Conservation (phyloP, 2,113 vertebrate genomes). For the Odontophorus gujanensis region DNA sequence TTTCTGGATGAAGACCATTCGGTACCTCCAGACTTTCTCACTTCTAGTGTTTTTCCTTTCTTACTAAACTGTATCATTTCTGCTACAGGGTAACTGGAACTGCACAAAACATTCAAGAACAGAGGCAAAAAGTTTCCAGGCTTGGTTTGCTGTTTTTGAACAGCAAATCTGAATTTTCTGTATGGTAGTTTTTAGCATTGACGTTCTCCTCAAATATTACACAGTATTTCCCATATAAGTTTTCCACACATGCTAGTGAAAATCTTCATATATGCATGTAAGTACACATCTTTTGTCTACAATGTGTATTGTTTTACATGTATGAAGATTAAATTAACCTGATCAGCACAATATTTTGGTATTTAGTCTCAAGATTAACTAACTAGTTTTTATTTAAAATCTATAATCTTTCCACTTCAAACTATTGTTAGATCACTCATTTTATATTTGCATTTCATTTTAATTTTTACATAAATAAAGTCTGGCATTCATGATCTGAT, state of each 20-base stretch:
- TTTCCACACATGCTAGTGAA: background rate
- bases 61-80: background rate
- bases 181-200: background rate
- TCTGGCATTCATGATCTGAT: background rate
- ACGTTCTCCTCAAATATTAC: background rate
- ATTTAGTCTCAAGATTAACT: background rate
- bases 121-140: background rate
- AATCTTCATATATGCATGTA: background rate
- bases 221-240: background rate
- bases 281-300: background rate
- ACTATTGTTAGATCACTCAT: fast-evolving
- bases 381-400: background rate
- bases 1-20: background rate
- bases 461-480: background rate
- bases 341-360: background rate
- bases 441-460: background rate
- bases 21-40: background rate
- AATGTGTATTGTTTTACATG: background rate
- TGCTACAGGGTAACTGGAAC: background rate
- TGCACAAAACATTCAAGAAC: background rate
- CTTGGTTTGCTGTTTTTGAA: background rate
- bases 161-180: background rate
- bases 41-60: background rate
- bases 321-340: background rate
- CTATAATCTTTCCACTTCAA: background rate